These are phyloP conservation scores for Andrena haemorrhoa DNA, from an alignment of 2,888 invertebrate species.

Conservation along the genomic window DNA sequence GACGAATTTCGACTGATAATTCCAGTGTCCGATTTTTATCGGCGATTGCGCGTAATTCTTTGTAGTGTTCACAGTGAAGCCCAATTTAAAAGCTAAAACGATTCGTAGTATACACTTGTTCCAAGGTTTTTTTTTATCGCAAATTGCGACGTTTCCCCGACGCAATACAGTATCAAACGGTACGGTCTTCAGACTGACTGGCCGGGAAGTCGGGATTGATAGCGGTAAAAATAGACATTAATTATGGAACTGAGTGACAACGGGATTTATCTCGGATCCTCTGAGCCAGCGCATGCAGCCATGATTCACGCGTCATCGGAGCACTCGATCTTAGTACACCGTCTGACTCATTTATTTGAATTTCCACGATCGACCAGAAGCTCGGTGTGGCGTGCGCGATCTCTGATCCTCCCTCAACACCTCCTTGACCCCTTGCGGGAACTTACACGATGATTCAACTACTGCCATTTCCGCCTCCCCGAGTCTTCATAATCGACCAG, in stretches of 20 bases:
- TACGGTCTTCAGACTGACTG: not conserved
- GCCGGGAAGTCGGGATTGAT: conserved; percentile 56
- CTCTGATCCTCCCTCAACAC: not conserved
- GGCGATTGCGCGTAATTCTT: not conserved
- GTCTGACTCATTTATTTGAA: conserved; percentile 42
- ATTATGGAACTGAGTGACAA: conserved; percentile 43
- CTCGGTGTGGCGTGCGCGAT: not conserved
- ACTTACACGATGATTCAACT: not conserved
- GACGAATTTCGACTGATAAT: no score
- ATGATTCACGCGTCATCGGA: conserved; percentile 46
- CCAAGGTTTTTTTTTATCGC: not conserved
- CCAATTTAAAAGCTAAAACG: not conserved
- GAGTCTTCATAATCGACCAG: not conserved
- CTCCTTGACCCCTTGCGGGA: not conserved
- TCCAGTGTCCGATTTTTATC: no score
- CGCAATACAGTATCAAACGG: not conserved
- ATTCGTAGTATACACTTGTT: not conserved
- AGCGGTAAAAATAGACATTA: conserved; percentile 40
- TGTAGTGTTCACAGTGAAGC: not conserved
- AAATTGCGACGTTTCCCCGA: not conserved
- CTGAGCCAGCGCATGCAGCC: not conserved
- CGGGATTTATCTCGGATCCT: conserved; percentile 27
- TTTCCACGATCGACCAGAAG: conserved; percentile 35
- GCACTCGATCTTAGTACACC: conserved; percentile 11
- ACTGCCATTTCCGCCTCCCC: not conserved